These are phyloP conservation scores for Conchocele bisecta DNA, from an alignment of 2,888 invertebrate species.

Conservation along the genomic window DNA sequence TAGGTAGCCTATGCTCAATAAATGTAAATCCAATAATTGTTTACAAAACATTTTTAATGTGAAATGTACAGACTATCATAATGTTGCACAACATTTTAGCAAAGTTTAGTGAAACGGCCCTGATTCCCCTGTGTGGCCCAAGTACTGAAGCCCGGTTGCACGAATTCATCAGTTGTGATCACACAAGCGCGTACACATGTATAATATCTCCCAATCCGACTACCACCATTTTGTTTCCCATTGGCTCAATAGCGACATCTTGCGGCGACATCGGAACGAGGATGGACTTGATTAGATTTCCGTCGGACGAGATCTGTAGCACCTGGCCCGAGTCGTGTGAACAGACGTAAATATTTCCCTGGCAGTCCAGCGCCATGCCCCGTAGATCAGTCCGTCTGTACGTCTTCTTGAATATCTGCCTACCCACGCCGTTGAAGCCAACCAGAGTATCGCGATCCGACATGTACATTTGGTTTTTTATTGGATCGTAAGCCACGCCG, in stretches of 20 bases:
- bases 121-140: too few species aligned
- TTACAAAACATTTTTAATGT: too few species aligned
- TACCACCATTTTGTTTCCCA: conserved; percentile 59
- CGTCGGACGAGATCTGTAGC: conserved; percentile 51
- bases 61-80: too few species aligned
- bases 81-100: too few species aligned
- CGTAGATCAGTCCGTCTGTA: conserved; percentile 53
- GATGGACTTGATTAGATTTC: conserved; percentile 52
- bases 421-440: conserved; percentile 47
- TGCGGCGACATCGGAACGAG: conserved; percentile 58
- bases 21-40: too few species aligned
- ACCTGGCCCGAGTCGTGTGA: conserved; percentile 57
- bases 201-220: conserved; percentile 51
- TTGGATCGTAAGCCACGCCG: conserved; percentile 55
- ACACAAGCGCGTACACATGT: conserved; percentile 51
- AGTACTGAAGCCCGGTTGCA: too few species aligned
- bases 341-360: conserved; percentile 58
- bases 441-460: conserved; percentile 53
- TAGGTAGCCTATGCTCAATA: too few species aligned
- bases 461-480: conserved; percentile 57
- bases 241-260: conserved; percentile 59
- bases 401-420: conserved; percentile 55
- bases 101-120: too few species aligned
- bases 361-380: conserved; percentile 56
- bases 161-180: too few species aligned